phyloP scores from a whole-genome alignment of 2,797 vertebrate species.

The Craterocephalus amniculus region DNA sequence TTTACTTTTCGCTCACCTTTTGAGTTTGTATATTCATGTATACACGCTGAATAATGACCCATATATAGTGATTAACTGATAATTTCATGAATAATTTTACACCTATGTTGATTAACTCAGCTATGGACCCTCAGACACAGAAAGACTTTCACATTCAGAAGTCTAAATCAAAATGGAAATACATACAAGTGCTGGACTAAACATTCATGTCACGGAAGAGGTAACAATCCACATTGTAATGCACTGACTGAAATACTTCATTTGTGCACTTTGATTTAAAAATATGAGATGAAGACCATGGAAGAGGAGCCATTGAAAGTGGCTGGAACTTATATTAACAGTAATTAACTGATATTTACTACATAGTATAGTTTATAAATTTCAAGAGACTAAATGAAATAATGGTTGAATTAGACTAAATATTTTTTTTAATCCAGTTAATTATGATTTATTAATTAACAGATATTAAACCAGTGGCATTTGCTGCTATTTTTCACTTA shows the following conservation, averaged over 20 bases:
- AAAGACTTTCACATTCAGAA: constrained; percentile 56
- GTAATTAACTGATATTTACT: constrained; percentile 7
- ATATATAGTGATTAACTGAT: no score
- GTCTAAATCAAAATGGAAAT: constrained; percentile 37
- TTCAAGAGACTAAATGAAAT: neutral
- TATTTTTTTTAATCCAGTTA: no score
- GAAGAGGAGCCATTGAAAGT: constrained; percentile 29
- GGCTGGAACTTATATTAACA: constrained; percentile 12
- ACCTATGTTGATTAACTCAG: constrained; percentile 47
- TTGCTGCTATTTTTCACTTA: neutral
- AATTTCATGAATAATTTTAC: constrained; percentile 15
- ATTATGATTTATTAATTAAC: neutral
- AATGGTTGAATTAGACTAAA: no score
- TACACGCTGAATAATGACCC: constrained; percentile 45
- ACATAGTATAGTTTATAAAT: neutral
- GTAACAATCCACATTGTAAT: constrained; percentile 30
- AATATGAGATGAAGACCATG: constrained; percentile 7
- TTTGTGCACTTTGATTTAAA: constrained; percentile 40
- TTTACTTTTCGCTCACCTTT: constrained; percentile 18
- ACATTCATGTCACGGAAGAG: constrained; percentile 29
- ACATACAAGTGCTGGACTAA: constrained; percentile 40
- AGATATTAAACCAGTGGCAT: neutral
- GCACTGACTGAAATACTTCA: constrained; percentile 21
- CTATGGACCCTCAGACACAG: constrained; percentile 39
- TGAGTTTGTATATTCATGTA: constrained; percentile 51